Percentiles rank a stretch among this genome's conserved stretches.
Evolutionary conservation across 2,113 vertebrate genomes (phyloP).

Genomic region (Passer domesticus): DNA sequence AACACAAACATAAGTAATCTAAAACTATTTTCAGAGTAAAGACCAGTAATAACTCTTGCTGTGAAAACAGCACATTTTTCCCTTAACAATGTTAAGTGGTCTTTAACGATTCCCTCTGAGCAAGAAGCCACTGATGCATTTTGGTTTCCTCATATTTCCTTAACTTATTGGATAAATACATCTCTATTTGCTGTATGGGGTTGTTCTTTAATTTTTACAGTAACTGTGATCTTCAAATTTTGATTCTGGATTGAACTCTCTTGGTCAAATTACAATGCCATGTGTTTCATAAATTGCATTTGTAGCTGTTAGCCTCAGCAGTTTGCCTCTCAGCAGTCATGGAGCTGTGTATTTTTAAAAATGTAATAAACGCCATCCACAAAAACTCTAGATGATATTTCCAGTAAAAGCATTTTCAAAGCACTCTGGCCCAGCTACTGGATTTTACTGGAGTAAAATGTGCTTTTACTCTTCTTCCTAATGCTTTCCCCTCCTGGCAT

Average conservation of each 20-base stretch:
- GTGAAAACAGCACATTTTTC: background rate
- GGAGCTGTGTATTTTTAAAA: conserved; percentile 15
- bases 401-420: conserved; percentile 54
- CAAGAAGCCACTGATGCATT: background rate
- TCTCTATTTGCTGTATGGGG: background rate
- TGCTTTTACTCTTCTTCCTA: conserved; percentile 3
- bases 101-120: background rate
- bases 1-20: background rate
- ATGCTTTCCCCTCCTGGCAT: background rate
- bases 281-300: conserved; percentile 31
- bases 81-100: background rate
- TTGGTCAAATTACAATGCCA: background rate
- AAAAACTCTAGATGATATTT: conserved; percentile 9
- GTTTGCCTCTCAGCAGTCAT: background rate
- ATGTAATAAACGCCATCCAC: background rate
- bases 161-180: background rate
- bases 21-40: background rate
- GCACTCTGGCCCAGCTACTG: background rate
- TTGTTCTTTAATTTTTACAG: conserved; percentile 1
- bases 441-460: background rate
- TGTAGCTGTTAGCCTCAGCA: conserved; percentile 12
- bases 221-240: conserved; percentile 11
- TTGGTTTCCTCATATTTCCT: background rate
- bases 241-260: background rate
- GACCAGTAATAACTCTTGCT: background rate